Base-by-base conservation (phyloP, 2,888 invertebrate genomes). In the Tineola bisselliella region DNA sequence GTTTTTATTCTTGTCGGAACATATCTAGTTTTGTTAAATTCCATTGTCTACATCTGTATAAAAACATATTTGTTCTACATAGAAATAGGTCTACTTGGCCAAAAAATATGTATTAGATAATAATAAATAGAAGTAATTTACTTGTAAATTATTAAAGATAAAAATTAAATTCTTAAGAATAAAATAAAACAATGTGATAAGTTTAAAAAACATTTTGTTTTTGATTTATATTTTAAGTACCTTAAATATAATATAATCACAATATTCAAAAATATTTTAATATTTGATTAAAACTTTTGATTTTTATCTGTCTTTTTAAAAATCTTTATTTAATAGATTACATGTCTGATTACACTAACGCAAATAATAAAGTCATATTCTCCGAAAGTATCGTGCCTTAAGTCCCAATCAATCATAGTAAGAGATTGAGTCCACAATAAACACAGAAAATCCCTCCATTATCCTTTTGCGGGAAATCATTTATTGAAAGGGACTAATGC, bases 331-430 rank as follows among this genome's bases (percentile, higher is more conserved):
- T n/a, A n/a, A n/a, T n/a, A n/a, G n/a, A n/a, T n/a, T n/a, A n/a
- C n/a, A n/a, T n/a, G n/a, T n/a, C n/a, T n/a, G n/a, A 44, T 13
- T 13, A 10, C 57, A 57, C 30, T 57, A 8, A n/a, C 57, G 30
- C 4, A 58, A 33, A 58, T 58, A 58, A 58, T 58, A 33, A 58
- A 58, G 58, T 33, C 6, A 58, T 58, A 5, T 58, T 58, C 8
- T 33, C n/a, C 1, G 19, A 56, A 56, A 33, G 15, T 33, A 33
- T 58, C 12, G 6, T 56, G 56, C 30, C 71, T 69, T 74, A 76
- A 77, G 74, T 73, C 71, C 73, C 76, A 76, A 80, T 81, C 81
- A 79, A 80, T 81, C 81, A 80, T 78, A 70, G 67, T 66, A 66
- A 65, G 68, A 70, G 72, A 76, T 74, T 69, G 74, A 75, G 77